Evolutionary conservation across 2,888 invertebrate genomes (phyloP).

Genomic region (Frankliniella intonsa): DNA sequence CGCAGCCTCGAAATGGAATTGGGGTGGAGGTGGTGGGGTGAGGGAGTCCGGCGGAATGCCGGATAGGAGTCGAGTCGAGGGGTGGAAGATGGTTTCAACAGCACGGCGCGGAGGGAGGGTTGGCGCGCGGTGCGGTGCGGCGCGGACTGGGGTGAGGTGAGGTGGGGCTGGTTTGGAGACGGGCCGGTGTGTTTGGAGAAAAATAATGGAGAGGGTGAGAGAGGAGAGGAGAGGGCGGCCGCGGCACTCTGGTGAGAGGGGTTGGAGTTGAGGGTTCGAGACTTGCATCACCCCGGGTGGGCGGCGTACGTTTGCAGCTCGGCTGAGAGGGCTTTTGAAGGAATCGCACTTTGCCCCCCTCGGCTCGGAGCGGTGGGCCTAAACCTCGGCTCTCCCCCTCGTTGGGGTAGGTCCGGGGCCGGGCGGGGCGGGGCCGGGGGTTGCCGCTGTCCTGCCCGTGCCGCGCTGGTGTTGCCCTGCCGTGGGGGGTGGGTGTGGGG

Average conservation of each 20-base stretch:
- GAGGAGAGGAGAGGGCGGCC: neutral
- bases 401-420: neutral
- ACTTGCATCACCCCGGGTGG: too few relatives aligned
- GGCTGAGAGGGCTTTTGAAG: too few relatives aligned
- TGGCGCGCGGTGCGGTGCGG: neutral
- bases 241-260: neutral
- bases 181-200: neutral
- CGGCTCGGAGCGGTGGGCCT: neutral
- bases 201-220: neutral
- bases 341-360: neutral
- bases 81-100: neutral
- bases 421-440: neutral
- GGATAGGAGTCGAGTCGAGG: neutral
- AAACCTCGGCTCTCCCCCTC: neutral
- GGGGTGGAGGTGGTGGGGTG: neutral
- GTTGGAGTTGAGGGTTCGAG: too few relatives aligned
- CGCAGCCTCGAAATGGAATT: neutral
- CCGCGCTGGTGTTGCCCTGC: neutral
- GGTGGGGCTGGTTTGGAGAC: neutral
- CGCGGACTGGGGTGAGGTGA: neutral
- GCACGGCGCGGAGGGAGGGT: neutral
- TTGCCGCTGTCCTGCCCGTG: neutral
- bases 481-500: neutral
- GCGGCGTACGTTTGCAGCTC: too few relatives aligned
- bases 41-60: neutral